Conservation (phyloP, 2,113 vertebrate species). For the Turnix velox region DNA sequence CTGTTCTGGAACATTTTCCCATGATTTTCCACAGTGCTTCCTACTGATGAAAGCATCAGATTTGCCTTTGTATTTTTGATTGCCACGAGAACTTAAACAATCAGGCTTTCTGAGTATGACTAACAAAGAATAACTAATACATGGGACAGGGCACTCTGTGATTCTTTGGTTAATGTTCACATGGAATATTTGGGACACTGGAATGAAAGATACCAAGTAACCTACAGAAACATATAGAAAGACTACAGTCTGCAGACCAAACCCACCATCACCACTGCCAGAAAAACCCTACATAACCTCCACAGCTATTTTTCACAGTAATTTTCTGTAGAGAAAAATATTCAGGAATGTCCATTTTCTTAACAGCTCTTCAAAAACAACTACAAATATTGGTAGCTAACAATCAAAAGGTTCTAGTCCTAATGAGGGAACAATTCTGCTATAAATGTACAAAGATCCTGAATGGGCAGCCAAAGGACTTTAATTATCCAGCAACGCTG, state of each 20-base stretch:
- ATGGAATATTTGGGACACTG: neutral
- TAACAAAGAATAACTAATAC: neutral
- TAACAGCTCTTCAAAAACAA: neutral
- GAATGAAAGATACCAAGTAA: neutral
- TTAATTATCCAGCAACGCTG: neutral
- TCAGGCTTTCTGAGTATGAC: neutral
- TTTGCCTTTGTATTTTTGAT: neutral
- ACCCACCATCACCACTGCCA: neutral
- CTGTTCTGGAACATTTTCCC: neutral
- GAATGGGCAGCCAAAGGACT: neutral
- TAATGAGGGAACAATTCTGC: neutral
- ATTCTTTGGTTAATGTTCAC: neutral
- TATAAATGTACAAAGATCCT: neutral
- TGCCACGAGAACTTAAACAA: neutral
- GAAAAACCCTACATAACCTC: neutral
- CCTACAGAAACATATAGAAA: neutral
- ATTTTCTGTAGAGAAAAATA: neutral
- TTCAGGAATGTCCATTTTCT: neutral
- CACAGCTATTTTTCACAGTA: neutral
- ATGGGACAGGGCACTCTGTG: neutral
- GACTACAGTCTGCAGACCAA: neutral
- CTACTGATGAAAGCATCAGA: neutral
- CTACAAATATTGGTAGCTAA: neutral
- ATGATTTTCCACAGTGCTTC: neutral
- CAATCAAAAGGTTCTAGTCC: neutral